Conservation (phyloP, 2,797 vertebrate species). For the Tragelaphus eurycerus region DNA sequence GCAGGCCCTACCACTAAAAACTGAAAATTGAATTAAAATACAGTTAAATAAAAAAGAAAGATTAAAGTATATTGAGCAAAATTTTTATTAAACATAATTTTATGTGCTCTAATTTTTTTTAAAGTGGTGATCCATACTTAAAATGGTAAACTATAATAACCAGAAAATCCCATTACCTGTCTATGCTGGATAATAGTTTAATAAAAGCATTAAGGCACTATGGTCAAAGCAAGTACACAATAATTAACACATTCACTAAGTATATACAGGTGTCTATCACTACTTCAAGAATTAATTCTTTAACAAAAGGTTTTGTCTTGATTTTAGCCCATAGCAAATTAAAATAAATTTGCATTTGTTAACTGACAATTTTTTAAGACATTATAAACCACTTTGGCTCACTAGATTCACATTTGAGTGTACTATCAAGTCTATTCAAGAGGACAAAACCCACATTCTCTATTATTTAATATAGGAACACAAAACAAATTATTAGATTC, state of each 20-base stretch:
- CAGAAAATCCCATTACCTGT: slow-evolving; percentile 12
- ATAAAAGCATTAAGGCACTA: slow-evolving; percentile 1
- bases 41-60: background rate
- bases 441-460: background rate
- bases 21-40: slow-evolving; percentile 27
- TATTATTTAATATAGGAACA: slow-evolving; percentile 26
- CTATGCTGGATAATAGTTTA: background rate
- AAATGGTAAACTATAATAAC: background rate
- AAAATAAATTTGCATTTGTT: slow-evolving; percentile 19
- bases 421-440: background rate
- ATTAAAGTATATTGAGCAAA: background rate
- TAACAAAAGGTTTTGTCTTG: background rate
- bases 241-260: background rate
- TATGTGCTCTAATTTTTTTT: background rate
- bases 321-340: background rate
- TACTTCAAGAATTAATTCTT: background rate
- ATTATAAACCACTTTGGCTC: background rate
- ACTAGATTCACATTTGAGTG: background rate
- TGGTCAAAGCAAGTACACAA: background rate
- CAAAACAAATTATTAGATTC: slow-evolving; percentile 11
- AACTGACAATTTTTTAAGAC: background rate
- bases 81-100: slow-evolving; percentile 48
- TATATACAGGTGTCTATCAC: background rate
- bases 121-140: background rate
- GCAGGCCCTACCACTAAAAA: background rate